A percentile compares a stretch with the other conserved stretches of the same genome.
phyloP scores from a whole-genome alignment of 2,797 vertebrate genomes.

The Limnodromus scolopaceus region DNA sequence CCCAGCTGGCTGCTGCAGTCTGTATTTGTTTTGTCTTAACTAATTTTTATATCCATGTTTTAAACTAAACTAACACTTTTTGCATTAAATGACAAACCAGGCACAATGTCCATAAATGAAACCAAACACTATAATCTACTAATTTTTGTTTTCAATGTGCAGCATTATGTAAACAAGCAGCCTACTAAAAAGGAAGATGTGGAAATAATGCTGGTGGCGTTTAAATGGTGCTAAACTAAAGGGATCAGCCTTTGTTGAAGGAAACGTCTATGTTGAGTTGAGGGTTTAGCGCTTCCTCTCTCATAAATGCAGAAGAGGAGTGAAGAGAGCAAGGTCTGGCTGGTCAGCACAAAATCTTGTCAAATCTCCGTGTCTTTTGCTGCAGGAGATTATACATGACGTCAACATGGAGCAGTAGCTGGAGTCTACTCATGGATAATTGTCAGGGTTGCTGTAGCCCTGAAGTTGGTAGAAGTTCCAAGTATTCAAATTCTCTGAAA shows the following conservation, averaged over 20 bases:
- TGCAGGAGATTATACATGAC: not conserved
- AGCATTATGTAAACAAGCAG: slow-evolving; percentile 2
- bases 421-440: not conserved
- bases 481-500: not conserved
- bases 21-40: slow-evolving; percentile 55
- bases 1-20: slow-evolving; percentile 53
- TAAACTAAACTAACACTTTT: slow-evolving; percentile 21
- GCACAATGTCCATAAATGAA: slow-evolving; percentile 54
- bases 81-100: not conserved
- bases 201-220: slow-evolving; percentile 14
- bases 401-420: not conserved
- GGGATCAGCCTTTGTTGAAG: not conserved
- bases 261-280: not conserved
- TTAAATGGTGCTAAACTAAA: not conserved
- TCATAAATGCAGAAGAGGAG: not conserved
- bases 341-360: not conserved
- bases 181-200: not conserved
- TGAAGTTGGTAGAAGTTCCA: not conserved
- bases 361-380: not conserved
- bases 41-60: slow-evolving; percentile 49
- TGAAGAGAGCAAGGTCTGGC: not conserved
- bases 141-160: slow-evolving; percentile 21
- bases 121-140: slow-evolving; percentile 43
- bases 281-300: not conserved
- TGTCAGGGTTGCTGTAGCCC: not conserved